A percentile compares a stretch with the other conserved stretches of the same genome.
Evolutionary conservation across 2,797 vertebrate species (phyloP).

Genomic region (Syncerus caffer): DNA sequence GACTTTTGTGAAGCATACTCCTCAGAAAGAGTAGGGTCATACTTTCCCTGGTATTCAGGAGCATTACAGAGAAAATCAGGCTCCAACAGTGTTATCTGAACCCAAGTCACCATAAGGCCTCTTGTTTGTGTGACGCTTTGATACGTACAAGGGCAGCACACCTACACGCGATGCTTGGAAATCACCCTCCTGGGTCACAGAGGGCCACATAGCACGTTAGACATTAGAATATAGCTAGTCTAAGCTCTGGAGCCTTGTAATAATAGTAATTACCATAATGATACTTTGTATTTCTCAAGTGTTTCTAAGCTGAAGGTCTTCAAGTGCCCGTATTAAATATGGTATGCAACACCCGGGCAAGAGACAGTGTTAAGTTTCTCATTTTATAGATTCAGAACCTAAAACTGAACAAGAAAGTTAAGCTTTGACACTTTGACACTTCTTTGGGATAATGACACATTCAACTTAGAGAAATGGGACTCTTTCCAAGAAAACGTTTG

Average conservation of each 20-base stretch:
- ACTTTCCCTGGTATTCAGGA: background rate
- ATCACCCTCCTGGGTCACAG: constrained; percentile 42
- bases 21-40: background rate
- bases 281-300: constrained; percentile 69
- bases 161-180: background rate
- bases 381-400: constrained; percentile 38
- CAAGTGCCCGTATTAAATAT: constrained; percentile 60
- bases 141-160: background rate
- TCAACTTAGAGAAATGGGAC: background rate
- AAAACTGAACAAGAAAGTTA: background rate
- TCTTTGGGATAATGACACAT: constrained; percentile 22
- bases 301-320: constrained; percentile 68
- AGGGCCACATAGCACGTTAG: constrained; percentile 52
- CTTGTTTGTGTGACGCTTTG: background rate
- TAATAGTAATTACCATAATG: constrained; percentile 77
- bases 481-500: constrained; percentile 37
- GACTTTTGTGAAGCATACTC: background rate
- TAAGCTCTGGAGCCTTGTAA: constrained; percentile 72
- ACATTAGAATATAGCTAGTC: constrained; percentile 56
- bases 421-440: background rate
- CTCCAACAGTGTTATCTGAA: background rate
- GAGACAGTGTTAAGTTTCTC: constrained; percentile 47
- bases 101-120: background rate
- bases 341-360: constrained; percentile 41
- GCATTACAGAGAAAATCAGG: background rate